These are phyloP conservation scores for Azorinus chamasolen DNA, from an alignment of 2,888 invertebrate species.

Conservation along the genomic window DNA sequence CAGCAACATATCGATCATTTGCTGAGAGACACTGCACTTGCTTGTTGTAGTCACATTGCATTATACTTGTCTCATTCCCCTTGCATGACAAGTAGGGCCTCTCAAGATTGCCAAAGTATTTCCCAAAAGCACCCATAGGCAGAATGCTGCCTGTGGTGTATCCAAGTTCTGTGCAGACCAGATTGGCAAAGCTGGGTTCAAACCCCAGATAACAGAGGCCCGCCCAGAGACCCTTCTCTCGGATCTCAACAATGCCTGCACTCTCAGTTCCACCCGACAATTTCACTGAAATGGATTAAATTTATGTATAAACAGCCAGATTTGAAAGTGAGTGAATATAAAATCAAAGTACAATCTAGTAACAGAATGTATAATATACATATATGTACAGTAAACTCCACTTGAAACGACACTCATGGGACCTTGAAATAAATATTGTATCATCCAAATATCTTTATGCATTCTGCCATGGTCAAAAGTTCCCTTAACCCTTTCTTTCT, in stretches of 20 bases:
- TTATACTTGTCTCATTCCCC: constrained; percentile 64
- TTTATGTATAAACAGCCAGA: too few species aligned
- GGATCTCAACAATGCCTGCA: constrained; percentile 68
- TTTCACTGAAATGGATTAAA: constrained; percentile 59
- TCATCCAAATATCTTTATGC: too few species aligned
- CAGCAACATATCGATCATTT: constrained; percentile 67
- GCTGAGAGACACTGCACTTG: constrained; percentile 54
- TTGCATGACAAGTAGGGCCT: constrained; percentile 67
- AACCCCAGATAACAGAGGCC: constrained; percentile 92
- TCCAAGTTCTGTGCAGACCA: constrained; percentile 91
- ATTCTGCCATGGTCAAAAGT: too few species aligned
- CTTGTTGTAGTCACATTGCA: constrained; percentile 67
- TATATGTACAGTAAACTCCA: too few species aligned
- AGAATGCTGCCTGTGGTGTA: constrained; percentile 81
- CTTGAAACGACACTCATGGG: too few species aligned
- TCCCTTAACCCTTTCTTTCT: too few species aligned
- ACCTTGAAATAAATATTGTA: too few species aligned
- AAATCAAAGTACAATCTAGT: too few species aligned
- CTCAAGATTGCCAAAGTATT: constrained; percentile 53
- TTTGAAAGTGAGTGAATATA: too few species aligned
- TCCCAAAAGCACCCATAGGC: constrained; percentile 67
- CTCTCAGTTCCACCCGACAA: constrained; percentile 51
- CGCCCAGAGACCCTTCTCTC: constrained; percentile 88
- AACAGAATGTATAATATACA: background rate
- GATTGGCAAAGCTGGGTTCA: constrained; percentile 89